Percentiles rank a stretch among this genome's conserved stretches.
phyloP scores from a whole-genome alignment of 2,888 invertebrate genomes.

The Deilephila porcellus region DNA sequence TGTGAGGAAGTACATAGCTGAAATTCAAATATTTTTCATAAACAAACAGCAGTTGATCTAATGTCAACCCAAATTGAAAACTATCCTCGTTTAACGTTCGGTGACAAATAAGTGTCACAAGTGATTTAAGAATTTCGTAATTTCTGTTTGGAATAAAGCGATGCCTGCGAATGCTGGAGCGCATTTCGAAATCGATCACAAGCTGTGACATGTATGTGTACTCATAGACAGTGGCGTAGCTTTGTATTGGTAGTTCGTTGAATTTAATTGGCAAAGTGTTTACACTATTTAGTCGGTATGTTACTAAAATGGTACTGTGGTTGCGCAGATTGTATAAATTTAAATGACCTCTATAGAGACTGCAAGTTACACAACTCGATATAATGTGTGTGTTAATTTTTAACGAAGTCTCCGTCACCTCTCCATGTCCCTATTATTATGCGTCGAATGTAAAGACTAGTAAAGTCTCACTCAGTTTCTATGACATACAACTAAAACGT shows the following conservation, averaged over 20 bases:
- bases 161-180: slow-evolving; percentile 21
- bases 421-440: slow-evolving; percentile 64
- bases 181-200: slow-evolving; percentile 31
- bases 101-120: no score
- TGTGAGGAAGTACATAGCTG: slow-evolving; percentile 37
- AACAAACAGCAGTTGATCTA: background rate
- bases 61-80: background rate
- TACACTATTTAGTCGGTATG: background rate
- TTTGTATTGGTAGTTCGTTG: background rate
- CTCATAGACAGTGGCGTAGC: background rate
- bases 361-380: slow-evolving; percentile 43
- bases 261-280: background rate
- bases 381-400: slow-evolving; percentile 51
- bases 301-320: background rate
- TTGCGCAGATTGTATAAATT: background rate
- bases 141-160: slow-evolving; percentile 22
- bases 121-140: slow-evolving; percentile 27
- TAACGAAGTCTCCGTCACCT: slow-evolving; percentile 54
- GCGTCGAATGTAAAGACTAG: slow-evolving; percentile 71
- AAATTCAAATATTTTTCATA: slow-evolving; percentile 35
- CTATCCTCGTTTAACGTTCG: background rate
- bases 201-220: background rate
- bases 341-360: slow-evolving; percentile 36
- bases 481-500: slow-evolving; percentile 48
- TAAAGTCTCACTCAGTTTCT: slow-evolving; percentile 66